Base-by-base conservation (phyloP, 2,797 vertebrate species). In the Prunella strophiata region DNA sequence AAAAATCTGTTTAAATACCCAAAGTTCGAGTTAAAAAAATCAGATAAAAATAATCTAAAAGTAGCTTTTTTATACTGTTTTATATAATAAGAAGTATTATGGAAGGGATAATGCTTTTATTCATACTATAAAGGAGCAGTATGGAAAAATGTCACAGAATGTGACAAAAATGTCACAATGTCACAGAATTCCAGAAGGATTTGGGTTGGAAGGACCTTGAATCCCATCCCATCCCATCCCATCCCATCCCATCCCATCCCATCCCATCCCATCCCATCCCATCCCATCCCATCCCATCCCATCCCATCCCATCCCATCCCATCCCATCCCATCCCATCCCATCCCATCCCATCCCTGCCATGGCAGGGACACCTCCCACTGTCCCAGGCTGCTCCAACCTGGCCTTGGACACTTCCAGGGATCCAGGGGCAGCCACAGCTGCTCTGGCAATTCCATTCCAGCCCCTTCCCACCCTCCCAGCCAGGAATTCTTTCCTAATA, bases 61-160 rank as follows among this genome's bases (percentile, higher is more conserved):
- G 11, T 9, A 32, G 3, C 9, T 58, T 58, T 27, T 43, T 72
- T 26, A 3, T 30, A 21, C n/a, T 1, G 2, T 7, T 40, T 83
- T 48, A 7, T 25, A 30, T 11, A 34, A 16, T 17, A 30, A 30
- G 3, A 15, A 32, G 13, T 3, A 1, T 16, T 25, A 20, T 1
- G 54, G 45, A 59, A 58, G 20, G 54, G 16, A 7, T 19, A 42
- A 42, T 13, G 15, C 4, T 42, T 50, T 68, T 18, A n/a, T 23
- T 67, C 3, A 3, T 14, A 14, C 5, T 26, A 26, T 48, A n/a
- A 19, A 16, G 4, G 5, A 58, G 10, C 2, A 14, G 13, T 22
- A 12, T 11, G 32, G 30, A 3, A 83, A 59, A 50, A 65, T 36
- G 36, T 36, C 36, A 36, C 36, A 36, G 36, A 36, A 36, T 36